phyloP scores from a whole-genome alignment of 1,140 invertebrate genomes.

The Gryon sp. region DNA sequence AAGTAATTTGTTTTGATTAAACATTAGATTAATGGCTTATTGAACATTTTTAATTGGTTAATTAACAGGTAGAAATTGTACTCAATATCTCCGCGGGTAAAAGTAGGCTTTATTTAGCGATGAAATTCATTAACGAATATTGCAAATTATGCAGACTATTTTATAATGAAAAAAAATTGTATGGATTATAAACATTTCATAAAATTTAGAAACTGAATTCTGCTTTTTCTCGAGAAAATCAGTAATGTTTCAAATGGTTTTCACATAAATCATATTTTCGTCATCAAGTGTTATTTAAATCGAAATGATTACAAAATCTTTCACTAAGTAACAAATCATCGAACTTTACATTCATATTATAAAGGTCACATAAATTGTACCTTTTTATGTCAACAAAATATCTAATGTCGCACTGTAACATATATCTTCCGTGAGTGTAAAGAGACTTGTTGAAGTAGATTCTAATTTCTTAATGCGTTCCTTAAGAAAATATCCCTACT shows the following conservation, averaged over 20 bases:
- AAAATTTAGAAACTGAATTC: no score
- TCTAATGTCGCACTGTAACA: conserved; percentile 9
- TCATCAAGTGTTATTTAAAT: background rate
- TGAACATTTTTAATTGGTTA: conserved; percentile 1
- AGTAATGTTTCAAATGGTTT: no score
- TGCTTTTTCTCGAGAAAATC: no score
- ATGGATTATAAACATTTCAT: no score
- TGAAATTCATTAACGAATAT: no score
- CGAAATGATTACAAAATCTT: conserved; percentile 1
- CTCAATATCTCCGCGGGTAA: no score
- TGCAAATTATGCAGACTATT: no score
- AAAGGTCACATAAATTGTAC: conserved; percentile 20
- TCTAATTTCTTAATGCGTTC: conserved; percentile 58
- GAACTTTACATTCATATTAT: background rate
- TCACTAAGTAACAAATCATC: conserved; percentile 3
- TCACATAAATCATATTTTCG: background rate
- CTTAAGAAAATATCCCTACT: conserved; percentile 56
- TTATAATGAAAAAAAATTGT: no score
- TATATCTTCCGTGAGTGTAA: conserved; percentile 45
- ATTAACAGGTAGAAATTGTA: no score
- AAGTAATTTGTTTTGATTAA: conserved; percentile 30
- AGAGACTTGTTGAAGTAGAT: conserved; percentile 50
- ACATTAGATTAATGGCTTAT: conserved; percentile 4
- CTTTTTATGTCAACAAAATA: conserved; percentile 39
- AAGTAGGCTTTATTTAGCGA: no score